Conservation (phyloP, 2,888 invertebrate genomes). For the Standfussiana lucernea region DNA sequence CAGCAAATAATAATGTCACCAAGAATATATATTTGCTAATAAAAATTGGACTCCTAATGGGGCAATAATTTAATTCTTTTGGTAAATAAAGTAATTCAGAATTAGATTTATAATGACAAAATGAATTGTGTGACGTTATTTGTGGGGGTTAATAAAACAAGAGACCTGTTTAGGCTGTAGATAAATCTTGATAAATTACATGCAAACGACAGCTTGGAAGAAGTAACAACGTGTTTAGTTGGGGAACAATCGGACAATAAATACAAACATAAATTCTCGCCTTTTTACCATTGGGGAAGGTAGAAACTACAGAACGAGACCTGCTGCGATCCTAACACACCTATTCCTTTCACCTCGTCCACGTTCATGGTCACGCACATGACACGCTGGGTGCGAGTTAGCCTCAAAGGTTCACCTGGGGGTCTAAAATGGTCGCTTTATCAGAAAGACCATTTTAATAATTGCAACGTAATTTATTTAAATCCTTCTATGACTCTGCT, state of each 20-base stretch:
- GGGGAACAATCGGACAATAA: not conserved
- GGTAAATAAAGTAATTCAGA: not conserved
- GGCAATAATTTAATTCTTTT: slow-evolving; percentile 14
- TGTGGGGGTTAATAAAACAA: not conserved
- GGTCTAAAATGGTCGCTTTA: too few species aligned
- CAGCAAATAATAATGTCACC: slow-evolving; percentile 25
- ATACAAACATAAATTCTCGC: not conserved
- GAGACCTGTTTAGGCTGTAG: not conserved
- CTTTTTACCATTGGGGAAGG: not conserved
- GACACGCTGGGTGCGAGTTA: too few species aligned
- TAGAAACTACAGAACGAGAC: too few species aligned
- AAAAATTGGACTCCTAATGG: slow-evolving; percentile 24
- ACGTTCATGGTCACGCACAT: too few species aligned
- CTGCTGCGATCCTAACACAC: too few species aligned
- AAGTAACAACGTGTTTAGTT: not conserved
- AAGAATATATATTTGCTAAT: slow-evolving; percentile 26
- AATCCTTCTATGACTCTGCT: too few species aligned
- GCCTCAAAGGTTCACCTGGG: too few species aligned
- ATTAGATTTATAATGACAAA: slow-evolving; percentile 32
- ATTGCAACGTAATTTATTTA: too few species aligned
- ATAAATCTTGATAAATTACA: slow-evolving; percentile 10
- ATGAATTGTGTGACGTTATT: slow-evolving; percentile 1
- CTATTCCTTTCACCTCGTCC: too few species aligned
- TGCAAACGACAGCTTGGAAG: not conserved
- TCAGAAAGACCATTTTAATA: too few species aligned